Percentiles rank a stretch among this genome's conserved stretches.
phyloP scores from a whole-genome alignment of 2,797 vertebrate species.

The Gymnothorax reevesii region DNA sequence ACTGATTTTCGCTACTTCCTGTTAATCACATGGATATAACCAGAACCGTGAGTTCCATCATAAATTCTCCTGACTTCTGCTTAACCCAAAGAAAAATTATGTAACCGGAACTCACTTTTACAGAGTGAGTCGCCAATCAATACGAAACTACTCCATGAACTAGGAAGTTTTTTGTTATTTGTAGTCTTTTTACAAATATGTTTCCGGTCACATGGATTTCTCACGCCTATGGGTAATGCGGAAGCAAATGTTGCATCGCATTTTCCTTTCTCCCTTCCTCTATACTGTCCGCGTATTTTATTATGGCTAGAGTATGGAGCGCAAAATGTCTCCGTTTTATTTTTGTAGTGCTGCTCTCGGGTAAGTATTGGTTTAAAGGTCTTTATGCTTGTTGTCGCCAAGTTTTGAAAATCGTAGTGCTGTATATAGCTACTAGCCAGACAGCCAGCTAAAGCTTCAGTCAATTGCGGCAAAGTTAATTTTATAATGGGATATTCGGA shows the following conservation, averaged over 20 bases:
- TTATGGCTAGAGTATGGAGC: not conserved
- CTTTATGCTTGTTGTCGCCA: not conserved
- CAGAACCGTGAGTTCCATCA: not conserved
- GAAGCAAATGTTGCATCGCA: not conserved
- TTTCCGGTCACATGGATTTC: not conserved
- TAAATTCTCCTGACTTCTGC: not conserved
- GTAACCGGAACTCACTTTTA: not conserved
- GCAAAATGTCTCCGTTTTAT: slow-evolving; percentile 41
- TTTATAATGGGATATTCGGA: no score
- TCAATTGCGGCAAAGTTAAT: no score
- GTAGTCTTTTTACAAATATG: not conserved
- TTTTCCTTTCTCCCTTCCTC: not conserved
- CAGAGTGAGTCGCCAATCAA: not conserved
- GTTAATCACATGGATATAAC: not conserved
- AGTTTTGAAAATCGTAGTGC: not conserved
- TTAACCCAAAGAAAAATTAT: not conserved
- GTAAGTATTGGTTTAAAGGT: slow-evolving; percentile 51
- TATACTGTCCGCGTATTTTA: slow-evolving; percentile 37
- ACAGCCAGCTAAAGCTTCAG: not conserved
- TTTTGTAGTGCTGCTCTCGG: slow-evolving; percentile 52
- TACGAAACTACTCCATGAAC: not conserved
- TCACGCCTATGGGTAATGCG: not conserved
- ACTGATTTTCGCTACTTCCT: not conserved
- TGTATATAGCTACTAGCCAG: not conserved
- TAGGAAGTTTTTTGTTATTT: not conserved